A percentile compares a stretch with the other conserved stretches of the same genome.
Evolutionary conservation across 2,797 vertebrate genomes (phyloP).

Genomic region (Pangasius krempfi): DNA sequence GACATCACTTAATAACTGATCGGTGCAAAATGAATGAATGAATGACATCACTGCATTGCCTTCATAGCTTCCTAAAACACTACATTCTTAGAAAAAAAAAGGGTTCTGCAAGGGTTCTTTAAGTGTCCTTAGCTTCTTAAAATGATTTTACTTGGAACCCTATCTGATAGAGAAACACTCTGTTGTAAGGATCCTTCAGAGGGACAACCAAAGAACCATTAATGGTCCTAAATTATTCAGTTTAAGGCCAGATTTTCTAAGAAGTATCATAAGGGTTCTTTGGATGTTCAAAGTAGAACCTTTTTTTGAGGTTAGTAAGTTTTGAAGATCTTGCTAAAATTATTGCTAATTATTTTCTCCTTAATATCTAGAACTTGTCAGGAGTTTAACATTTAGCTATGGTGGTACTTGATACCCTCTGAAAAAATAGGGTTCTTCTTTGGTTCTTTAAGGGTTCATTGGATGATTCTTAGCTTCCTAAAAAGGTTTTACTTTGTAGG

Average conservation of each 20-base stretch:
- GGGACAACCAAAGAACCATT: neutral
- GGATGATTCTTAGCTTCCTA: neutral
- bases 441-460: neutral
- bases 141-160: neutral
- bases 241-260: neutral
- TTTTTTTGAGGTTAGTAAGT: neutral
- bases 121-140: neutral
- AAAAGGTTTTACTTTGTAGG: neutral
- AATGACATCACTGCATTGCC: neutral
- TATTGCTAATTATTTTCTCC: neutral
- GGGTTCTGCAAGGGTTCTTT: neutral
- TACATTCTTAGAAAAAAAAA: neutral
- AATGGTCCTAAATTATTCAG: neutral
- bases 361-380: neutral
- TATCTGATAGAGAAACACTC: neutral
- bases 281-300: neutral
- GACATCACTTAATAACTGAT: neutral
- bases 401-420: neutral
- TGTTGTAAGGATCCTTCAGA: neutral
- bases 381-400: neutral
- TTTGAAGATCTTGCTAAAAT: neutral
- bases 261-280: neutral
- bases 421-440: neutral
- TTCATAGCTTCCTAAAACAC: neutral
- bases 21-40: neutral